A percentile compares a stretch with the other conserved stretches of the same genome.
Conservation (phyloP, 2,888 invertebrate genomes). For the Rhodophaea formosa region DNA sequence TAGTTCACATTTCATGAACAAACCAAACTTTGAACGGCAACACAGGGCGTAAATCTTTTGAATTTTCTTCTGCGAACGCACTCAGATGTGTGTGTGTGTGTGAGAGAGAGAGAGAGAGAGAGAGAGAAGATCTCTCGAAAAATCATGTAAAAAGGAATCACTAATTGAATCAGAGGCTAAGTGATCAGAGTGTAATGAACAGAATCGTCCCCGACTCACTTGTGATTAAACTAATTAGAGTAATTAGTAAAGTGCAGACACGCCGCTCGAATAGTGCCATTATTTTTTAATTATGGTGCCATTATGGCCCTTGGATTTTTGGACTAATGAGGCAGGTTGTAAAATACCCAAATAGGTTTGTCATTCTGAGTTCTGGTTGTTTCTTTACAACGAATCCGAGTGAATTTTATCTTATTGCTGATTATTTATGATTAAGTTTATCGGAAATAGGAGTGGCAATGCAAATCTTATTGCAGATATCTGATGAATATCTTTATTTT, state of each 20-base stretch:
- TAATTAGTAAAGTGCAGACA: constrained; percentile 7
- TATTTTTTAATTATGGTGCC: constrained; percentile 9
- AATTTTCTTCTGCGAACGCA: too few species aligned
- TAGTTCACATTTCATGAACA: too few species aligned
- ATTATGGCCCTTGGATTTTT: constrained; percentile 1
- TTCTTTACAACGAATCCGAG: too few species aligned
- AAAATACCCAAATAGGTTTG: not conserved
- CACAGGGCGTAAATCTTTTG: too few species aligned
- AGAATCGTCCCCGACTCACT: not conserved
- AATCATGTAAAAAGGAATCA: not conserved
- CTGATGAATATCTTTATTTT: too few species aligned
- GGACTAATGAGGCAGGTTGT: constrained; percentile 12
- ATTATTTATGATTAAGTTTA: too few species aligned
- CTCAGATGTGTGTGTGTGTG: too few species aligned
- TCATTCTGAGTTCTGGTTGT: not conserved
- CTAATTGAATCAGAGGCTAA: constrained; percentile 12
- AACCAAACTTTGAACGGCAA: too few species aligned
- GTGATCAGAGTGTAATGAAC: constrained; percentile 8
- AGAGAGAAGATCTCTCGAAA: not conserved
- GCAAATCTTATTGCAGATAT: too few species aligned
- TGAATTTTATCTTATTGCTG: too few species aligned
- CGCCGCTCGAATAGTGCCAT: constrained; percentile 3
- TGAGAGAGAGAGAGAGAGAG: too few species aligned
- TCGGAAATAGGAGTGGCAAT: too few species aligned
- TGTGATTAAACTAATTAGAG: constrained; percentile 10